A percentile compares a stretch with the other conserved stretches of the same genome.
Conservation (phyloP, 2,888 invertebrate genomes). For the Malacosoma neustria region DNA sequence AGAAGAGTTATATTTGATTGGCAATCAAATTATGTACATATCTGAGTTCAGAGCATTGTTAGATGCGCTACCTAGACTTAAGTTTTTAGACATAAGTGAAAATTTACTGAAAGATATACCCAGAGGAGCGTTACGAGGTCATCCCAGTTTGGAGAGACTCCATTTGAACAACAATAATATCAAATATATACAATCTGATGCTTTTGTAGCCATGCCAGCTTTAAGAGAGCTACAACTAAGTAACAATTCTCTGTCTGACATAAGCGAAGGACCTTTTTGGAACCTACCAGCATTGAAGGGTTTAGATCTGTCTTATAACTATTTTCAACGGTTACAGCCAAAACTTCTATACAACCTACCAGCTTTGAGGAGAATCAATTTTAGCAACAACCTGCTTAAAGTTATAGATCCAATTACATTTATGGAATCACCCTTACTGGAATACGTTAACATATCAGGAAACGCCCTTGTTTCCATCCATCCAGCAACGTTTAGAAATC, state of each 20-base stretch:
- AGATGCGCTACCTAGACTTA: conserved; percentile 84
- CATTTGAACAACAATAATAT: conserved; percentile 88
- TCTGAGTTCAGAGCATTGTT: conserved; percentile 83
- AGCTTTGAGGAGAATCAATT: conserved; percentile 82
- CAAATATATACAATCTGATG: conserved; percentile 83
- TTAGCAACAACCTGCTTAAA: conserved; percentile 82
- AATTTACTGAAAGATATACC: conserved; percentile 86
- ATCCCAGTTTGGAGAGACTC: conserved; percentile 85
- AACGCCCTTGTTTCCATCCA: conserved; percentile 83
- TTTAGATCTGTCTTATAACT: conserved; percentile 85
- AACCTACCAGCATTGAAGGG: conserved; percentile 89
- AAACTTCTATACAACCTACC: conserved; percentile 84
- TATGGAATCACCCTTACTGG: conserved; percentile 80
- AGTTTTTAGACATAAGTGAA: conserved; percentile 85
- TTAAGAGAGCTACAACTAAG: conserved; percentile 86
- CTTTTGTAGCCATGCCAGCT: conserved; percentile 88
- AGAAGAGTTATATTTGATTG: conserved; percentile 84
- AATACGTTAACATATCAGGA: conserved; percentile 85
- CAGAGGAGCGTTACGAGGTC: conserved; percentile 85
- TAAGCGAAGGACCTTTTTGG: conserved; percentile 86
- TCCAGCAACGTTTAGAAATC: conserved; percentile 83
- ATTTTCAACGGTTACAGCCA: conserved; percentile 81
- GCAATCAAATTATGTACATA: conserved; percentile 85
- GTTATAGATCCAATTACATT: conserved; percentile 84
- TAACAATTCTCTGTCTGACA: conserved; percentile 87